phyloP scores from a whole-genome alignment of 2,888 invertebrate genomes.

The Caenorhabditis sp. region DNA sequence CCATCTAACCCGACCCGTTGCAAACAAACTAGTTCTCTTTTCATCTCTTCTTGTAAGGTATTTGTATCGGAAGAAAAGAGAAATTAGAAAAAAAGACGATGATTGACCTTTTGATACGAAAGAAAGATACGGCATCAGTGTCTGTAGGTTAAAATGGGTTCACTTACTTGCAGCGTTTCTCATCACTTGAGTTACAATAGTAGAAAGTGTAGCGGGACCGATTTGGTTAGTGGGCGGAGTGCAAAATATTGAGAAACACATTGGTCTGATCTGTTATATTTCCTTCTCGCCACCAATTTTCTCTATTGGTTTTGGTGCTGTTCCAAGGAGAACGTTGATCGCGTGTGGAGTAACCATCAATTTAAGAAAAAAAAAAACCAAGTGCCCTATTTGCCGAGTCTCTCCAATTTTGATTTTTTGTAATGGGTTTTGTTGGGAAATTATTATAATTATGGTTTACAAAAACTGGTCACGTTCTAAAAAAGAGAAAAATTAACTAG shows the following conservation, averaged over 20 bases:
- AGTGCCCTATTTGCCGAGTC: constrained; percentile 24
- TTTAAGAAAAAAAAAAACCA: constrained; percentile 1
- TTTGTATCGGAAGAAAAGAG: constrained; percentile 8
- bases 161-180: constrained; percentile 15
- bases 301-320: not conserved
- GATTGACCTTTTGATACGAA: constrained; percentile 51
- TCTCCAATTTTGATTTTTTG: constrained; percentile 42
- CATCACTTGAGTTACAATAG: constrained; percentile 14
- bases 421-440: constrained; percentile 1
- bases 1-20: constrained; percentile 33
- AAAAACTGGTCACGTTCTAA: not conserved
- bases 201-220: not conserved
- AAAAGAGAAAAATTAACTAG: too few species aligned
- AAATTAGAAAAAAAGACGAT: constrained; percentile 32
- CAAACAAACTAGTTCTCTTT: constrained; percentile 53
- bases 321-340: not conserved
- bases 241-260: constrained; percentile 28
- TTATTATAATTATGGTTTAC: not conserved
- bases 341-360: constrained; percentile 57
- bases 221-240: not conserved
- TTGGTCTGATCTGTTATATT: constrained; percentile 4
- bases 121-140: not conserved
- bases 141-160: constrained; percentile 22
- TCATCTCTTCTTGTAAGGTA: not conserved
- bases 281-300: not conserved